These are phyloP conservation scores for Gonocerus acuteangulatus DNA, from an alignment of 2,888 invertebrate genomes.

Conservation along the genomic window DNA sequence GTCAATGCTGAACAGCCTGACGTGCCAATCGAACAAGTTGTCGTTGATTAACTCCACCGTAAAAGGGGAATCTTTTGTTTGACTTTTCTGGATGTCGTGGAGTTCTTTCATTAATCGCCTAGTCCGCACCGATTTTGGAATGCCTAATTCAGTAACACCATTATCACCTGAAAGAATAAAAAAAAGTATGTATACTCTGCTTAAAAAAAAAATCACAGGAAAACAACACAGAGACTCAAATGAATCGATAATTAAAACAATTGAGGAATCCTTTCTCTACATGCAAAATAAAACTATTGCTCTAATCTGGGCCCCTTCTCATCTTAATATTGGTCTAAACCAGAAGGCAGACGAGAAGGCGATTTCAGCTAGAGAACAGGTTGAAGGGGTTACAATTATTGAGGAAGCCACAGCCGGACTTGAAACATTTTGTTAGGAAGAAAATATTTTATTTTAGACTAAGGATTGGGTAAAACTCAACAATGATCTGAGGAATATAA, in stretches of 20 bases:
- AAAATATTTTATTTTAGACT: too few species aligned
- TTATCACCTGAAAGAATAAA: constrained; percentile 9
- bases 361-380: too few species aligned
- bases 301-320: too few species aligned
- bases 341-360: too few species aligned
- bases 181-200: too few species aligned
- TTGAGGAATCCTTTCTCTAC: not conserved
- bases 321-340: too few species aligned
- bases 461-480: too few species aligned
- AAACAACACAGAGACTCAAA: not conserved
- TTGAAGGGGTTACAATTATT: too few species aligned
- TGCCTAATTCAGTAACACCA: constrained; percentile 38
- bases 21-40: constrained; percentile 82
- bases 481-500: too few species aligned
- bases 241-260: not conserved
- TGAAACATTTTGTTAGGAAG: too few species aligned
- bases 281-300: too few species aligned
- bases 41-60: constrained; percentile 79
- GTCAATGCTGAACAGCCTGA: constrained; percentile 71
- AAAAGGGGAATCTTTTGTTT: constrained; percentile 65
- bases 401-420: too few species aligned
- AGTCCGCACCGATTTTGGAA: constrained; percentile 59
- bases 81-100: constrained; percentile 67
- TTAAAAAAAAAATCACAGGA: not conserved
- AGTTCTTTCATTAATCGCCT: constrained; percentile 79